phyloP scores from a whole-genome alignment of 2,797 vertebrate genomes.

The Syncerus caffer region DNA sequence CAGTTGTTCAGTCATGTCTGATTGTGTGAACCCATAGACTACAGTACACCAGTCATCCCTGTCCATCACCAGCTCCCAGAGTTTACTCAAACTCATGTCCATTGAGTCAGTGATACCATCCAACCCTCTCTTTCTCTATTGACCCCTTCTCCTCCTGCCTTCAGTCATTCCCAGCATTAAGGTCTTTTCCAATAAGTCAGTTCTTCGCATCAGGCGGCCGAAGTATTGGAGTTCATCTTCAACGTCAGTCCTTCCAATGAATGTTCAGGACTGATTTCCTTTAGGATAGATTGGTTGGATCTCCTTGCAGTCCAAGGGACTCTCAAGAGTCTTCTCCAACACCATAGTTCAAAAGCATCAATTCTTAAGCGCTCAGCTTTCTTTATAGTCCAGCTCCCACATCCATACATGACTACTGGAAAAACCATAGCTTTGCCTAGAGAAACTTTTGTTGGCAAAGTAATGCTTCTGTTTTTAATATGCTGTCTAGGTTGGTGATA shows the following conservation, averaged over 20 bases:
- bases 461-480: not conserved
- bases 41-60: not conserved
- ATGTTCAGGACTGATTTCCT: not conserved
- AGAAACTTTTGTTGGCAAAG: not conserved
- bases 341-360: not conserved
- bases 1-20: not conserved
- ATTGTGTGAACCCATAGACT: not conserved
- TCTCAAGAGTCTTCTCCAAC: not conserved
- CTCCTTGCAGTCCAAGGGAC: not conserved
- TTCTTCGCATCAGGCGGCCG: not conserved
- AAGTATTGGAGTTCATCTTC: not conserved
- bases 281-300: not conserved
- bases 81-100: not conserved
- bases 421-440: not conserved
- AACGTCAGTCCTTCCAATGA: not conserved
- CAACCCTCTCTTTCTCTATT: not conserved
- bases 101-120: not conserved
- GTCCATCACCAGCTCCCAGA: not conserved
- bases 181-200: not conserved
- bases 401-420: not conserved
- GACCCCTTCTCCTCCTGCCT: not conserved
- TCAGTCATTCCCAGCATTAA: not conserved
- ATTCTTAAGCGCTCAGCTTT: not conserved
- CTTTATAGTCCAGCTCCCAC: not conserved
- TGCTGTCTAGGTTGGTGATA: not conserved